Evolutionary conservation across 2,113 vertebrate species (phyloP), one percentile per base, ranked within the genome.

Genomic region (Mormyrus lacerda): DNA sequence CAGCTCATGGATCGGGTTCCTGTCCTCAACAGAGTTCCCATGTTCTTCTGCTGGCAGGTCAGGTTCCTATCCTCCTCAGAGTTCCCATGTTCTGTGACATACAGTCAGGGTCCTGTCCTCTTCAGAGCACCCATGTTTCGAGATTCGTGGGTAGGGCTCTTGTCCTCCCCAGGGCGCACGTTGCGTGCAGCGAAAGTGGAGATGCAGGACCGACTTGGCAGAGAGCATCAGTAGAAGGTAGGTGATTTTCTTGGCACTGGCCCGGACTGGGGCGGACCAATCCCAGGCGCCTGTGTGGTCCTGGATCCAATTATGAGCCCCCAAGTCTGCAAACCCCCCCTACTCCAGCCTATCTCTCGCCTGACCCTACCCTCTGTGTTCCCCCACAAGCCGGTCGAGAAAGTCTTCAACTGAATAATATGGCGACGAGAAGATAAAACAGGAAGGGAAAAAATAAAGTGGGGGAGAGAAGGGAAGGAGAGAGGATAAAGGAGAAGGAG

Each of bases 231-330:
- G 91, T 91, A 92, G 91, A 93, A 92, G 93, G 93, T 47, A 47
- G 39, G 39, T 94, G 93, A 93, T 94, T 94, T 94, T 90, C 88
- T 95, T 94, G 94, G 93, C 94, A 93, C 5, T 35, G 79, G 90
- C 88, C 89, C 89, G 88, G 85, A 91, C 87, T 85, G 0, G 27
- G 89, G 87, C 90, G 45, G 90, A 90, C 6, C 27, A 8, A 91
- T 90, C 90, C 44, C 53, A 21, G 90, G 91, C 51, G 85, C 93
- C 91, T 94, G 94, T 95, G 94, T 94, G 93, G 94, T 94, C 93
- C 94, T 92, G 92, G 94, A 92, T 91, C 83, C 85, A 91, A 94
- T 94, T 94, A 93, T 90, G 73, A 35, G 73, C 73, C 73, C 73
- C 73, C 73, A 79, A 79, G 73, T 39, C 88, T 47, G 8, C 48